phyloP scores from a whole-genome alignment of 2,888 invertebrate genomes.

The Sesia bembeciformis region DNA sequence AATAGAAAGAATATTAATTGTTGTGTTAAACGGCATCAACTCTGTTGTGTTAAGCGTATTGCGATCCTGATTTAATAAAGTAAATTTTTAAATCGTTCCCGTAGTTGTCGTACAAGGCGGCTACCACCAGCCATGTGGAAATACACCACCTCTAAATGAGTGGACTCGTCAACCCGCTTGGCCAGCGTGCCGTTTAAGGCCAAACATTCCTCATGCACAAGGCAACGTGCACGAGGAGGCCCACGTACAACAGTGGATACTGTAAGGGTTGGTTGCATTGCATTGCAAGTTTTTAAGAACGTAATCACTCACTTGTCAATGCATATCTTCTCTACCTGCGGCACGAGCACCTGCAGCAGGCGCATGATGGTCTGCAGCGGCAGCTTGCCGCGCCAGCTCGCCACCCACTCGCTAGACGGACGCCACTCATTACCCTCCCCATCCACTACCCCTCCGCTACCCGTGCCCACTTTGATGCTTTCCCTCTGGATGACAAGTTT shows the following conservation, averaged over 20 bases:
- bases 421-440: conserved; percentile 76
- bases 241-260: background rate
- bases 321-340: conserved; percentile 99
- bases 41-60: too few relatives aligned
- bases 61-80: background rate
- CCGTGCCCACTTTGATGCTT: background rate
- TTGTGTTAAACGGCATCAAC: too few relatives aligned
- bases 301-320: conserved; percentile 89
- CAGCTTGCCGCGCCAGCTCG: conserved; percentile 96
- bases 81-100: background rate
- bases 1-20: too few relatives aligned
- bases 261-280: background rate
- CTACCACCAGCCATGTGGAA: too few relatives aligned
- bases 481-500: background rate
- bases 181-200: too few relatives aligned
- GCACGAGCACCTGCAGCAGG: conserved; percentile 97
- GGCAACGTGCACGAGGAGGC: too few relatives aligned
- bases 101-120: background rate
- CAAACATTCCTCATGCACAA: too few relatives aligned
- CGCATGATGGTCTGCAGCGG: conserved; percentile 99
- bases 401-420: conserved; percentile 97
- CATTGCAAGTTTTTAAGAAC: background rate
- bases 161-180: too few relatives aligned
- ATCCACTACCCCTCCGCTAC: background rate
- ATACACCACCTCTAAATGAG: too few relatives aligned